phyloP scores from a whole-genome alignment of 2,797 vertebrate species.

The Schizothorax lantsangensis region DNA sequence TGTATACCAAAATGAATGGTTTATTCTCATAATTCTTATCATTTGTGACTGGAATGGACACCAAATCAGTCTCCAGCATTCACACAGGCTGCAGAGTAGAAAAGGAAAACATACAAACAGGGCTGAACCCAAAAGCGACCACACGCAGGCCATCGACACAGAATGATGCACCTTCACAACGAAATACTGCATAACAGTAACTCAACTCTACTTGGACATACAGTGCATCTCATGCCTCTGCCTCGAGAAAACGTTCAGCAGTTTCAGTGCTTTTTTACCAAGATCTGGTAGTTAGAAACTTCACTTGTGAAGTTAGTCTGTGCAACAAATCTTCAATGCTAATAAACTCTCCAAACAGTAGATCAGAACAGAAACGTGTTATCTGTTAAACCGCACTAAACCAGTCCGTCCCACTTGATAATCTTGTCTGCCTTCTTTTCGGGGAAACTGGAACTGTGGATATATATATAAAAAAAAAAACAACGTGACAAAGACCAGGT shows the following conservation, averaged over 20 bases:
- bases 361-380: background rate
- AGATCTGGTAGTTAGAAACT: slow-evolving; percentile 60
- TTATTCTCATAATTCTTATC: slow-evolving; percentile 69
- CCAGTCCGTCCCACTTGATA: background rate
- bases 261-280: slow-evolving; percentile 53
- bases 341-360: slow-evolving; percentile 21
- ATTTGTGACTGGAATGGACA: slow-evolving; percentile 67
- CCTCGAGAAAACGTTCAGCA: slow-evolving; percentile 23
- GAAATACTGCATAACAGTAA: slow-evolving; percentile 76
- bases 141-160: slow-evolving; percentile 60
- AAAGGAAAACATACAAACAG: slow-evolving; percentile 64
- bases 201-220: slow-evolving; percentile 66
- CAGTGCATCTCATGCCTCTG: slow-evolving; percentile 61
- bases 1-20: slow-evolving; percentile 51
- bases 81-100: slow-evolving; percentile 66
- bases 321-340: slow-evolving; percentile 11
- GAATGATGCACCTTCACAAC: slow-evolving; percentile 71
- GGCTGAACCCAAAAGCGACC: slow-evolving; percentile 65
- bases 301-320: slow-evolving; percentile 36
- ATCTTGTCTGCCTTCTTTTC: no score
- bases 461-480: slow-evolving; percentile 43
- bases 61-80: slow-evolving; percentile 63
- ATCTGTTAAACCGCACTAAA: background rate
- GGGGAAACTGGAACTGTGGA: slow-evolving; percentile 55
- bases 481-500: slow-evolving; percentile 62